These are phyloP conservation scores for Holothuria leucospilota DNA, from an alignment of 53 echinoderm and acorn worm species.

Conservation along the genomic window DNA sequence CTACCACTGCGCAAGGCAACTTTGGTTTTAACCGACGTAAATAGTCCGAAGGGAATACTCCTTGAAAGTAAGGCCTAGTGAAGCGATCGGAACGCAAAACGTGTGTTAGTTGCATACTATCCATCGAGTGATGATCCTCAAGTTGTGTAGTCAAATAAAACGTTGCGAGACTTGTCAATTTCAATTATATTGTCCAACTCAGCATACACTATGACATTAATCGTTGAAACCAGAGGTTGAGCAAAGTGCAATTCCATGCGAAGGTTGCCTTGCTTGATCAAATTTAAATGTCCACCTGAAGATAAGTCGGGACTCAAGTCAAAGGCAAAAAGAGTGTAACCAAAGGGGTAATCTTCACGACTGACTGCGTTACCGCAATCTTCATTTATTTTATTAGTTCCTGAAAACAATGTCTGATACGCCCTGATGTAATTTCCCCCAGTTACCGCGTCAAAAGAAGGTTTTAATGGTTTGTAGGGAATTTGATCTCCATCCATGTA, in stretches of 20 bases:
- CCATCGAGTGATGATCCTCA: slow-evolving; percentile 34
- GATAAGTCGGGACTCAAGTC: slow-evolving; percentile 32
- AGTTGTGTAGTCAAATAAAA: slow-evolving; percentile 69
- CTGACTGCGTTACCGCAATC: slow-evolving; percentile 62
- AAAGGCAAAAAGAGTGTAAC: slow-evolving; percentile 67
- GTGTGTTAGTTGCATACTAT: slow-evolving; percentile 39
- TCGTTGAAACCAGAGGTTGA: too few species aligned
- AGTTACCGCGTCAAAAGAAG: background rate
- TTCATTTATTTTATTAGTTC: slow-evolving; percentile 53
- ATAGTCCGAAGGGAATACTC: slow-evolving; percentile 53
- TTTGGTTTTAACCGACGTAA: background rate
- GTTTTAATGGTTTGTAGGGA: slow-evolving; percentile 68
- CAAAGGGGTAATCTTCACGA: slow-evolving; percentile 64
- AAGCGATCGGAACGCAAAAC: slow-evolving; percentile 19
- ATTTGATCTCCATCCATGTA: slow-evolving; percentile 74
- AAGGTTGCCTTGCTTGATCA: too few species aligned
- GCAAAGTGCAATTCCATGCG: too few species aligned
- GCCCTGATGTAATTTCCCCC: slow-evolving; percentile 16
- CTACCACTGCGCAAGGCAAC: slow-evolving; percentile 61
- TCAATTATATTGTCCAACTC: too few species aligned
- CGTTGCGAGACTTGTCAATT: slow-evolving; percentile 51
- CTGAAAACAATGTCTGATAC: slow-evolving; percentile 48
- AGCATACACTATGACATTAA: too few species aligned
- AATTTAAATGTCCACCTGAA: too few species aligned
- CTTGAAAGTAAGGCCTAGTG: slow-evolving; percentile 33